These are phyloP conservation scores for Orthonevra nobilis DNA, from an alignment of 2,888 invertebrate genomes.

Conservation along the genomic window DNA sequence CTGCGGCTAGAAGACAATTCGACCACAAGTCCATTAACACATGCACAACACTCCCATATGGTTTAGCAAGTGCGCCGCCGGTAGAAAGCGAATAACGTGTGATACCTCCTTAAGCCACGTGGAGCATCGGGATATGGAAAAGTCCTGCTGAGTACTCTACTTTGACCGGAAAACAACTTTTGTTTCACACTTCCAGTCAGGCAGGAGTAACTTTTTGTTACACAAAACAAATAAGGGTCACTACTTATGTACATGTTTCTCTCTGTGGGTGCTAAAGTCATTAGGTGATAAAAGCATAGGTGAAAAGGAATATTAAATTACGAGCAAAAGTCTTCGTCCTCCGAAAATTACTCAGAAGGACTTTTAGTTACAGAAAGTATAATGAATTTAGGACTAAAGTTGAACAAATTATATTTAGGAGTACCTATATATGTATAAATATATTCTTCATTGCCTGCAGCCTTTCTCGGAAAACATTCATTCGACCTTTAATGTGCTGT, in stretches of 20 bases:
- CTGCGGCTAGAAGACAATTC: conserved; percentile 46
- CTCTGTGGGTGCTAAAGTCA: conserved; percentile 63
- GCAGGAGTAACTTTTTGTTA: conserved; percentile 45
- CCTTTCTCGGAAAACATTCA: not conserved
- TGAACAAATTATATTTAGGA: conserved; percentile 65
- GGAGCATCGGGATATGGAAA: conserved; percentile 31
- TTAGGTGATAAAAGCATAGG: conserved; percentile 70
- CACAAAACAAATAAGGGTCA: conserved; percentile 65
- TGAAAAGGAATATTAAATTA: conserved; percentile 70
- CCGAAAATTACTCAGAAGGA: conserved; percentile 46
- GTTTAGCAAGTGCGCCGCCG: conserved; percentile 60
- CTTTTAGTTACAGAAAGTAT: conserved; percentile 53
- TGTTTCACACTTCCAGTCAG: conserved; percentile 21
- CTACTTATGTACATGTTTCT: conserved; percentile 20
- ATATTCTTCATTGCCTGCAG: conserved; percentile 39
- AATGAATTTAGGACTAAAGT: conserved; percentile 68
- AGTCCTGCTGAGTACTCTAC: conserved; percentile 46
- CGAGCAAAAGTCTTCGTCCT: conserved; percentile 52
- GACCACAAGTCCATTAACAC: conserved; percentile 66
- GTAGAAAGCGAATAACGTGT: conserved; percentile 58
- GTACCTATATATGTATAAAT: too few relatives aligned
- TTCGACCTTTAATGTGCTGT: not conserved
- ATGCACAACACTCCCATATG: conserved; percentile 43
- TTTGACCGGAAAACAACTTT: conserved; percentile 48
- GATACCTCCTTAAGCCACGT: conserved; percentile 52